Conservation (phyloP, 1,140 invertebrate species). For the Bilobella aurantiaca region DNA sequence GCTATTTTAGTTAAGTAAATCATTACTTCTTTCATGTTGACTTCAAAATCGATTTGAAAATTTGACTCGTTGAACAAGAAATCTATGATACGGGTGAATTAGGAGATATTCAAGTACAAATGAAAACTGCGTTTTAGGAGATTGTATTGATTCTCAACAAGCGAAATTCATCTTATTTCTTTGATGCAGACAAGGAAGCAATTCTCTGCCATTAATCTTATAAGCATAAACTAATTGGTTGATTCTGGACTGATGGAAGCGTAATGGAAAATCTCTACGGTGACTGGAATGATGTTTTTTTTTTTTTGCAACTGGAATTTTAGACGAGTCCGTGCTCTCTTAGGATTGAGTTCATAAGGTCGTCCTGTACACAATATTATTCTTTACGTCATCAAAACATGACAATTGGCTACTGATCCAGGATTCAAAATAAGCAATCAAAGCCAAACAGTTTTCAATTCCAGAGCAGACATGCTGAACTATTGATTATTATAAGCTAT, state of each 20-base stretch:
- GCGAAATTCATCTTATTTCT: neutral
- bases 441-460: neutral
- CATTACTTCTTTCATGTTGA: too few relatives aligned
- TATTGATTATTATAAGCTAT: too few relatives aligned
- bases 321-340: slow-evolving; percentile 42
- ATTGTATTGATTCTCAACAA: neutral
- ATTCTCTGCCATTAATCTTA: neutral
- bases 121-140: neutral
- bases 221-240: neutral
- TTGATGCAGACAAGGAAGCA: neutral
- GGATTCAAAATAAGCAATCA: neutral
- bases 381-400: neutral
- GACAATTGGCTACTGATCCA: neutral
- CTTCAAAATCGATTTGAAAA: too few relatives aligned
- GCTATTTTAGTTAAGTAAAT: too few relatives aligned
- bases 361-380: slow-evolving; percentile 38
- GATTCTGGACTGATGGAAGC: neutral
- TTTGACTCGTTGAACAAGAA: too few relatives aligned
- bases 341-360: slow-evolving; percentile 41
- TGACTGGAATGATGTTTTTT: neutral
- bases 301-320: neutral
- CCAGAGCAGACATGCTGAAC: too few relatives aligned
- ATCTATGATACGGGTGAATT: too few relatives aligned
- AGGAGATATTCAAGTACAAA: neutral
- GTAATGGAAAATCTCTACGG: neutral